A percentile compares a stretch with the other conserved stretches of the same genome.
Conservation (phyloP, 2,888 invertebrate species). For the Orthosia cruda region DNA sequence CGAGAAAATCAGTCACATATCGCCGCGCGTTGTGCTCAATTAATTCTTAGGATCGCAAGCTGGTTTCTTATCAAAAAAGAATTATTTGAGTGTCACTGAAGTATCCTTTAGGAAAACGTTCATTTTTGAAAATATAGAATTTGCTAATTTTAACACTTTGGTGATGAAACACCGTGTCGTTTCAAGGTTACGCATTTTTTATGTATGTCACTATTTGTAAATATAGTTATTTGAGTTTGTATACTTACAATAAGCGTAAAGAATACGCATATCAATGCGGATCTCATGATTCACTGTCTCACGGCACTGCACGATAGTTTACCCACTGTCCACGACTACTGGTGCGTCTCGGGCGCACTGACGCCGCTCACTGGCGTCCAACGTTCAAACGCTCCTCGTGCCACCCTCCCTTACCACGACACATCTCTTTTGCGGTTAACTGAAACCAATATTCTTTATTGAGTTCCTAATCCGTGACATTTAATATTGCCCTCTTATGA, state of each 20-base stretch:
- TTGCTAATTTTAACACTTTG: neutral
- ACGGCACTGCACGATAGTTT: constrained; percentile 76
- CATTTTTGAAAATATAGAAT: constrained; percentile 1
- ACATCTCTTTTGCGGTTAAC: constrained; percentile 50
- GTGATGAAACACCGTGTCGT: neutral
- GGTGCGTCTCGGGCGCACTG: constrained; percentile 82
- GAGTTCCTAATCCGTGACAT: neutral
- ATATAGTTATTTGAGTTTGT: neutral
- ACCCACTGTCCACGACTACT: constrained; percentile 66
- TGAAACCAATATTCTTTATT: constrained; percentile 26
- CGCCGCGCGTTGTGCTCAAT: constrained; percentile 55
- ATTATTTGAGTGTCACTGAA: constrained; percentile 24
- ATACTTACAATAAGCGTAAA: constrained; percentile 85
- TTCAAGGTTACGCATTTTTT: neutral
- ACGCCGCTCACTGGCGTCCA: constrained; percentile 74
- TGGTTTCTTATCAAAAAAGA: constrained; percentile 39
- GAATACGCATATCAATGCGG: constrained; percentile 85
- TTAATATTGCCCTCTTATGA: neutral
- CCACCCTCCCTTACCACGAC: constrained; percentile 55
- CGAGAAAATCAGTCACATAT: constrained; percentile 42
- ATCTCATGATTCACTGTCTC: constrained; percentile 85
- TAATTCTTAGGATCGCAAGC: constrained; percentile 51
- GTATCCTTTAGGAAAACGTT: neutral
- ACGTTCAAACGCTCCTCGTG: constrained; percentile 39
- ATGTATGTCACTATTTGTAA: neutral